Evolutionary conservation across 2,113 vertebrate genomes (phyloP).

Genomic region (cattle (Bos taurus)): ARS-UCD2.0 NC_037346.1:21718501-21719000

Average conservation of each 20-base stretch:
- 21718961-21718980: background rate
- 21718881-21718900: background rate
- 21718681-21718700: constrained; percentile 45
- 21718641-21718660: background rate
- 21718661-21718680: background rate
- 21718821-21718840: constrained; percentile 7
- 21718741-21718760: constrained; percentile 46
- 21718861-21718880: constrained; percentile 3
- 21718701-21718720: constrained; percentile 36
- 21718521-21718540: constrained; percentile 17
- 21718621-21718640: background rate
- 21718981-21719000: constrained; percentile 56
- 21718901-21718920: background rate
- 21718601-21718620: background rate
- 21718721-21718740: constrained; percentile 61
- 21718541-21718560: background rate
- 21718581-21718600: background rate
- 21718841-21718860: background rate
- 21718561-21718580: background rate
- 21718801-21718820: constrained; percentile 56
- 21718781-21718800: constrained; percentile 69
- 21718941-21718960: constrained; percentile 51
- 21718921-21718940: constrained; percentile 63
- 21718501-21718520: constrained; percentile 1
- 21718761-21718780: constrained; percentile 47